Evolutionary conservation across 2,113 vertebrate genomes (phyloP).

Genomic region (Lethenteron reissneri): DNA sequence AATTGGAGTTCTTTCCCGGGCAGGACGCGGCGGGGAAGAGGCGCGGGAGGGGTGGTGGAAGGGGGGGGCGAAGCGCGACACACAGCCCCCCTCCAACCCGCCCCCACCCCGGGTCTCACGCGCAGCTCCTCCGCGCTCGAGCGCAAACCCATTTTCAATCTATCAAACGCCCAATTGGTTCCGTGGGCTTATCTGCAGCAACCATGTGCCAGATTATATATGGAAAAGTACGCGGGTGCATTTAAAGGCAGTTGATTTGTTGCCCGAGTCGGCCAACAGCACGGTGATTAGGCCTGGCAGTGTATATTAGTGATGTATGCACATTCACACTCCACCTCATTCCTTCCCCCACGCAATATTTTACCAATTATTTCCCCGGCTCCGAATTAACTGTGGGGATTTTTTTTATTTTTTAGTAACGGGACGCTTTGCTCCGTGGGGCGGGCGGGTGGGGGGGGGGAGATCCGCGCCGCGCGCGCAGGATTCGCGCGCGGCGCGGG

Average conservation of each 20-base stretch:
- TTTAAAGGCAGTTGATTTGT: background rate
- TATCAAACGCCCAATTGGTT: background rate
- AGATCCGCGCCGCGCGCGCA: no score
- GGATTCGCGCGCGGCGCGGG: no score
- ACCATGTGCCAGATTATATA: constrained; percentile 4
- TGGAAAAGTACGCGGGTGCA: background rate
- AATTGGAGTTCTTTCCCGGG: background rate
- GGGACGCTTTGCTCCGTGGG: no score
- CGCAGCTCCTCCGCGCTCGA: background rate
- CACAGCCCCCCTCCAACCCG: no score
- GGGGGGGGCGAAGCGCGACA: background rate
- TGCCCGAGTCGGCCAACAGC: constrained; percentile 1
- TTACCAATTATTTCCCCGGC: constrained; percentile 3
- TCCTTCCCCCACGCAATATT: constrained; percentile 5
- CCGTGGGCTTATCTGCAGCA: background rate
- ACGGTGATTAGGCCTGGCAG: constrained; percentile 4
- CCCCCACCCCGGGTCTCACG: no score
- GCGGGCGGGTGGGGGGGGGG: no score
- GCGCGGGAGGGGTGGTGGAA: background rate
- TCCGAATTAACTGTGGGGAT: background rate
- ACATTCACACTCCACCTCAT: constrained; percentile 6
- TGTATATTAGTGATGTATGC: background rate
- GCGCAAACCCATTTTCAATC: background rate
- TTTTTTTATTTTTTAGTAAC: no score
- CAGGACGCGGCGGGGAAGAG: background rate